Base-by-base conservation (phyloP, 2,797 vertebrate genomes). In the Rhadinocentrus ornatus region DNA sequence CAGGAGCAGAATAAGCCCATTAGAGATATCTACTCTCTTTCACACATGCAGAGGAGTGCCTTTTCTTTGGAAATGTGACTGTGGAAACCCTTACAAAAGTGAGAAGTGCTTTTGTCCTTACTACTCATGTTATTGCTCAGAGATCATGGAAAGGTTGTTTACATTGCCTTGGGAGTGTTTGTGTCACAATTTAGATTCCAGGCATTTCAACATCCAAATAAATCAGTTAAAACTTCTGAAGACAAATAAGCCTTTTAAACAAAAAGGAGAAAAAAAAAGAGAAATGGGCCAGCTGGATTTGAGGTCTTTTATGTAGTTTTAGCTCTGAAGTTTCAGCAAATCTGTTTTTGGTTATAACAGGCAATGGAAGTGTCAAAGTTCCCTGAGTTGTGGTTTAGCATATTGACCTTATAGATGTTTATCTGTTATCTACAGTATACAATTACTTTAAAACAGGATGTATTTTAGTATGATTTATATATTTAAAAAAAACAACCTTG, bases 101-200 rank as follows among this genome's bases (percentile, higher is more conserved):
- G 72, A 84, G 75, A 84, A 82, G 85, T 81, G 71, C 68, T 86
- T 80, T 87, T 75, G 78, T 71, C 79, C 73, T 79, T 67, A 73
- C 84, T 75, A 57, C 76, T 81, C 57, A 57, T 76, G 76, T 80
- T 88, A 86, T 86, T 88, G 84, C 75, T 86, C 76, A 82, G 73
- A 87, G 83, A 88, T 73, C 77, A 37, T 83, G 77, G 73, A 82
- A 85, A 80, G 75, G 74, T 84, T 92, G 91, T 91, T 93, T 93
- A 91, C 84, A 91, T 89, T 88, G 88, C 89, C 86, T 89, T 86
- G 82, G 81, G 88, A 88, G 82, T 91, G 89, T 93, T 92, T 91
- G 88, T 90, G 89, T 91, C 88, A 89, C 87, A 80, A 90, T 93
- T 91, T 90, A 86, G 89, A 91, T 92, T 91, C 81, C 84, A 89